Base-by-base conservation (phyloP, 2,113 vertebrate genomes). In the Centropus bengalensis region DNA sequence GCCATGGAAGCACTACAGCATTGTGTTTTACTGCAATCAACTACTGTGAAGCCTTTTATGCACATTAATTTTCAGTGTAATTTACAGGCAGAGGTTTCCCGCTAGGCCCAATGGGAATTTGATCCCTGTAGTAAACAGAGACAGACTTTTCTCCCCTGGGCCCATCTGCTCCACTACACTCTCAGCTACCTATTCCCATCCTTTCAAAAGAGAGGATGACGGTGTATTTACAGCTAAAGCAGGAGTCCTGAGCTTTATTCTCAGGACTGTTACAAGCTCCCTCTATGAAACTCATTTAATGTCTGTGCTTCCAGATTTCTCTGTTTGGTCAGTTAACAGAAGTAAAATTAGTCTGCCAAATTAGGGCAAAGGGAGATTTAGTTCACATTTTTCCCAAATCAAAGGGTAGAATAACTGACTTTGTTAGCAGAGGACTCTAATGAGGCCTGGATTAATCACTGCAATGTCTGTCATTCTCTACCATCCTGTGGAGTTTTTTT, bases 51-150 rank as follows among this genome's bases (percentile, higher is more conserved):
- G 23, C 42, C 56, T 93, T 85, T 92, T 42, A 86, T 88, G 79
- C 44, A 77, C 85, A 58, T 81, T 93, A 91, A 71, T 81, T 79
- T 87, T 90, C 66, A 55, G 56, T 91, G 52, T 80, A 74, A 83
- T 78, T 90, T 93, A 88, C 71, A 84, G 49, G 33, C 58, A 64
- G 24, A 93, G 45, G 28, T 40, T 91, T 94, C 36, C 68, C 38
- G 13, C 33, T 80, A 66, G 30, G 54, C 32, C 66, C 33, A 26
- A 12, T 81, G 85, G 73, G 69, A 86, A 82, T 96, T 84, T 81
- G 76, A 94, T 94, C 85, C 47, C 56, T 64, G 38, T 28, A 36
- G 60, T 45, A 86, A 75, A 59, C 36, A 64, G 74, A 75, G 64
- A 54, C 45, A 87, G 51, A 74, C 12, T 33, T 30, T 70, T 67